A percentile compares a stretch with the other conserved stretches of the same genome.
Evolutionary conservation across 1,140 invertebrate genomes (phyloP).

Genomic region (Limonius californicus): DNA sequence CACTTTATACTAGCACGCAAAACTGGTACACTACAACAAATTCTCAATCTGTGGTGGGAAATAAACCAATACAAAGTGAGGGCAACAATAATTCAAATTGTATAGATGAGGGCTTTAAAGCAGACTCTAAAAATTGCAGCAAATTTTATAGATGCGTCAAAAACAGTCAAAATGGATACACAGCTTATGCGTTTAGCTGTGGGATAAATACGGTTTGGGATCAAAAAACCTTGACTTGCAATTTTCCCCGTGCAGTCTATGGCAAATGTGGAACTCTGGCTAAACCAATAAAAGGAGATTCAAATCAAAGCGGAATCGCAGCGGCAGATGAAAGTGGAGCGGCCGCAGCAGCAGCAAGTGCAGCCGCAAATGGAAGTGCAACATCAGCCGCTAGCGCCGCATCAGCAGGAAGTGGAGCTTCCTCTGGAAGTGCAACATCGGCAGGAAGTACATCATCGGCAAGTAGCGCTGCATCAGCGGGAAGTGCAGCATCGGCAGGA

Average conservation of each 20-base stretch:
- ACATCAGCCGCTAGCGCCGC: too few species aligned
- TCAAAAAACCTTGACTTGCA: constrained; percentile 54
- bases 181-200: constrained; percentile 59
- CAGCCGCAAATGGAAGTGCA: too few species aligned
- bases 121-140: constrained; percentile 55
- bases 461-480: not conserved
- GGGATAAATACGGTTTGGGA: constrained; percentile 63
- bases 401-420: not conserved
- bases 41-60: constrained; percentile 60
- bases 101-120: constrained; percentile 41
- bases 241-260: constrained; percentile 53
- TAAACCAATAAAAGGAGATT: too few species aligned
- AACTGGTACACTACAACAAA: constrained; percentile 56
- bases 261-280: constrained; percentile 15
- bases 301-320: too few species aligned
- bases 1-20: too few species aligned
- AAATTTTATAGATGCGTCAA: constrained; percentile 68
- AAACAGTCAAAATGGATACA: constrained; percentile 51
- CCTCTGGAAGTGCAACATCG: not conserved
- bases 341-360: too few species aligned
- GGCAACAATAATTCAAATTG: not conserved
- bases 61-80: not conserved
- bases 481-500: not conserved
- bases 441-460: not conserved
- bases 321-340: too few species aligned